Percentiles rank a stretch among this genome's conserved stretches.
phyloP scores from a whole-genome alignment of 2,888 invertebrate genomes.

The Volucella inanis region DNA sequence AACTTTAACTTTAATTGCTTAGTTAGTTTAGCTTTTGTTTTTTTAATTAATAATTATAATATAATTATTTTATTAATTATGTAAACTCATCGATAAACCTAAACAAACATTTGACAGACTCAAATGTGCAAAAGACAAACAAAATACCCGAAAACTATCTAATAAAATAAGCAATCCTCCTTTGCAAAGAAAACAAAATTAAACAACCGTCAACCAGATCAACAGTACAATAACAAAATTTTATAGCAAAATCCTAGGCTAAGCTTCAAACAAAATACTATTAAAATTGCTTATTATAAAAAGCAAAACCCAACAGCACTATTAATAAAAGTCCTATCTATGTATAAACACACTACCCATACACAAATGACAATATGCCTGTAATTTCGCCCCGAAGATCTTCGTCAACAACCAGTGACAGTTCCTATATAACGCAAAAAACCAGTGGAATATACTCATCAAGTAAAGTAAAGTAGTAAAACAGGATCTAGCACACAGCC shows the following conservation, averaged over 20 bases:
- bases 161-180: slow-evolving; percentile 11
- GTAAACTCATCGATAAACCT: slow-evolving; percentile 37
- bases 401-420: slow-evolving; percentile 82
- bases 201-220: too few species aligned
- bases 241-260: slow-evolving; percentile 16
- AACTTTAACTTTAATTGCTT: too few species aligned
- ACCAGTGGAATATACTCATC: slow-evolving; percentile 78
- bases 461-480: slow-evolving; percentile 68
- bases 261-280: slow-evolving; percentile 46
- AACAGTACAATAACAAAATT: slow-evolving; percentile 15
- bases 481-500: slow-evolving; percentile 63
- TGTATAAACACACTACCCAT: slow-evolving; percentile 12
- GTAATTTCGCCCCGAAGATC: slow-evolving; percentile 83
- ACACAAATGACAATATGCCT: slow-evolving; percentile 82
- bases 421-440: slow-evolving; percentile 82
- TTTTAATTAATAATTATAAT: too few species aligned
- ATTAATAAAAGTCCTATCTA: slow-evolving; percentile 30
- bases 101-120: slow-evolving; percentile 38
- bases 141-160: slow-evolving; percentile 14
- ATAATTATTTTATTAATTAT: too few species aligned
- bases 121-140: slow-evolving; percentile 59
- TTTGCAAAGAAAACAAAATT: neutral
- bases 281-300: slow-evolving; percentile 49
- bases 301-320: slow-evolving; percentile 1
- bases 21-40: too few species aligned